Percentiles rank a stretch among this genome's conserved stretches.
phyloP scores from a whole-genome alignment of 1,140 invertebrate genomes.

The Papilio xuthus region DNA sequence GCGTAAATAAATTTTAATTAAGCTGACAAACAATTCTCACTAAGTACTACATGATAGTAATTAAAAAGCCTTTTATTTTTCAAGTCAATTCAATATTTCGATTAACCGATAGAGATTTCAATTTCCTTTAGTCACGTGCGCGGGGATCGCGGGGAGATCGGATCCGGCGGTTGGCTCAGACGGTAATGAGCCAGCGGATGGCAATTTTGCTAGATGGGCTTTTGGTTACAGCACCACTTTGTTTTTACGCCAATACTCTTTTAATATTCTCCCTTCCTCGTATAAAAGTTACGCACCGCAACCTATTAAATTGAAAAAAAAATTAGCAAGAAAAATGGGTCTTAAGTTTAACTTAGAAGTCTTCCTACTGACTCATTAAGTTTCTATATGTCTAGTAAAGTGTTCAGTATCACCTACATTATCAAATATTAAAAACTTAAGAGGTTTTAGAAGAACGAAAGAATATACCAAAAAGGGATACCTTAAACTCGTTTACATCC shows the following conservation, averaged over 20 bases:
- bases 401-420: no score
- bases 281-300: conserved; percentile 20
- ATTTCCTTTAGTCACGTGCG: conserved; percentile 79
- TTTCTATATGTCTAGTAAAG: no score
- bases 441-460: no score
- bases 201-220: conserved; percentile 78
- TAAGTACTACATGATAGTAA: conserved; percentile 41
- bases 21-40: neutral
- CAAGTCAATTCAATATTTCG: conserved; percentile 71
- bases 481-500: neutral
- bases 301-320: conserved; percentile 3
- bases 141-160: conserved; percentile 73
- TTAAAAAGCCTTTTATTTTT: conserved; percentile 70
- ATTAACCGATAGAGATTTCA: conserved; percentile 80
- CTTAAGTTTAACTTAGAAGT: neutral
- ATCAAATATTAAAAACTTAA: no score
- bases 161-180: conserved; percentile 73
- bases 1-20: neutral
- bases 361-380: neutral
- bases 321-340: neutral
- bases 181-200: conserved; percentile 79
- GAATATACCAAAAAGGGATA: neutral
- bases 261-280: conserved; percentile 55
- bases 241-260: conserved; percentile 68
- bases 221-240: conserved; percentile 68